Conservation (phyloP, 2,113 vertebrate species). For the Cyanoderma ruficeps region DNA sequence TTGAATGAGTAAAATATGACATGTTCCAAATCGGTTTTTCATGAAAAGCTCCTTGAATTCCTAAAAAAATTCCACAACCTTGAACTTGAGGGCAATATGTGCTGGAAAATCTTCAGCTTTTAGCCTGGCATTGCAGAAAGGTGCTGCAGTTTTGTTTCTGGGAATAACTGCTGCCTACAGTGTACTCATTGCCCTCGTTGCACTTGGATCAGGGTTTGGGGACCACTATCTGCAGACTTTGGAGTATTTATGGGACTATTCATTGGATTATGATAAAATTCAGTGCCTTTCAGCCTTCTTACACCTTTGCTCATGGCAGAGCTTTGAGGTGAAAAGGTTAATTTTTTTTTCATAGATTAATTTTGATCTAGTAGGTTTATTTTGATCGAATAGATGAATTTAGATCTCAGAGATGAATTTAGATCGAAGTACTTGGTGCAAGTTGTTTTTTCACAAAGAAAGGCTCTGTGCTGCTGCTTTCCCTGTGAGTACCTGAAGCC, state of each 20-base stretch:
- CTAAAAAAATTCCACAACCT: background rate
- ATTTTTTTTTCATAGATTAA: background rate
- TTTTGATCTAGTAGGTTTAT: background rate
- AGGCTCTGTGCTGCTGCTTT: background rate
- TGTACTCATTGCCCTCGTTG: background rate
- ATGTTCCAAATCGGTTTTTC: rapidly evolving
- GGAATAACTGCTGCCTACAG: background rate
- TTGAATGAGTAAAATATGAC: background rate
- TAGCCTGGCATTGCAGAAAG: background rate
- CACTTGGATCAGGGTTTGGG: background rate
- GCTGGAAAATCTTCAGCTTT: background rate
- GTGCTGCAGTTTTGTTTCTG: background rate
- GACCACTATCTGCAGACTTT: background rate
- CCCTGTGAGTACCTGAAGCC: background rate
- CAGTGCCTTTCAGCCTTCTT: background rate
- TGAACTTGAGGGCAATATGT: background rate
- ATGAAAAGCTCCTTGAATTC: background rate
- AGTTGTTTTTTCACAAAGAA: background rate
- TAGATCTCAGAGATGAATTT: rapidly evolving
- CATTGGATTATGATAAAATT: background rate
- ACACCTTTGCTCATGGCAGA: background rate
- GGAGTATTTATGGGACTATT: background rate
- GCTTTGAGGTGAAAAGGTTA: background rate
- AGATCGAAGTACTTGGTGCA: background rate
- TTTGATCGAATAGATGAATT: rapidly evolving